Evolutionary conservation across 1,140 invertebrate genomes (phyloP).

Genomic region (Popillia japonica): DNA sequence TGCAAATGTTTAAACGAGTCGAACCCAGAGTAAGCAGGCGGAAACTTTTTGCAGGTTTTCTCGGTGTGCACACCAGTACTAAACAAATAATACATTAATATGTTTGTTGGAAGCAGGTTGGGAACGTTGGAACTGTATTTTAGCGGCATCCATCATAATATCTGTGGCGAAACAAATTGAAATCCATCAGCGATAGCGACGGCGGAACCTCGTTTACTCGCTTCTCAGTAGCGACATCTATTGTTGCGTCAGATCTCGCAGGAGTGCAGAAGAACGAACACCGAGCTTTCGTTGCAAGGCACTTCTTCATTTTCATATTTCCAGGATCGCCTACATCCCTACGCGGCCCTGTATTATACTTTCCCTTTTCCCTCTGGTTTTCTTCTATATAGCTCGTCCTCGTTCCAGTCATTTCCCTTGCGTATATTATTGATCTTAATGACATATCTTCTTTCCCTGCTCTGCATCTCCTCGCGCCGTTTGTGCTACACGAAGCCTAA

Average conservation of each 20-base stretch:
- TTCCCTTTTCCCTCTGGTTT: conserved; percentile 21
- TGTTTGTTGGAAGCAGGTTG: conserved; percentile 25
- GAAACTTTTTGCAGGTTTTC: conserved; percentile 12
- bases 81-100: conserved; percentile 36
- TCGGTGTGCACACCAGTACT: neutral
- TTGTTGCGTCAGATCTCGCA: conserved; percentile 50
- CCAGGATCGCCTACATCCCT: conserved; percentile 42
- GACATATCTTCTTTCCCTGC: conserved; percentile 52
- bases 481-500: conserved; percentile 35
- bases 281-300: conserved; percentile 36
- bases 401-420: conserved; percentile 48
- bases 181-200: conserved; percentile 55
- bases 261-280: conserved; percentile 13
- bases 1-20: conserved; percentile 29
- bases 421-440: conserved; percentile 59
- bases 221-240: conserved; percentile 48
- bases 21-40: neutral
- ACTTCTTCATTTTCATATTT: conserved; percentile 59
- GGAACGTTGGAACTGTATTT: conserved; percentile 20
- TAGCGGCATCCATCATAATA: conserved; percentile 28
- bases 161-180: conserved; percentile 54
- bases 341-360: conserved; percentile 7
- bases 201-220: conserved; percentile 45
- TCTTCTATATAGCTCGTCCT: conserved; percentile 43
- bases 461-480: conserved; percentile 36